Conservation (phyloP, 2,113 vertebrate species). For the Podarcis muralis region DNA sequence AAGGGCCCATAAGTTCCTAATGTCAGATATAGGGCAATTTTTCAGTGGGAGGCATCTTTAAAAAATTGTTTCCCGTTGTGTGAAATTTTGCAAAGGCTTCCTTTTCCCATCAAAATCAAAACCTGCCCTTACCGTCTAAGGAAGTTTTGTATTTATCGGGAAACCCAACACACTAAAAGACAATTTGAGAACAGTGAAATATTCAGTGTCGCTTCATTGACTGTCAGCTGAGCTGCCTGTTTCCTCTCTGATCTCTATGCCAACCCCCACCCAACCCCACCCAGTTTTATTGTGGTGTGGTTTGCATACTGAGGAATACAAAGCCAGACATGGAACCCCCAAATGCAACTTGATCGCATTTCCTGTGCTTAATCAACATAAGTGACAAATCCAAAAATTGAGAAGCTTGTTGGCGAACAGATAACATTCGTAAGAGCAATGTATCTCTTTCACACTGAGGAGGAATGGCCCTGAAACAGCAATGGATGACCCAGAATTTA, state of each 20-base stretch:
- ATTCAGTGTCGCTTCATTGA: neutral
- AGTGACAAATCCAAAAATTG: conserved; percentile 36
- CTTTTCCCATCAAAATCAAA: neutral
- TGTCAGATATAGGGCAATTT: too few species aligned
- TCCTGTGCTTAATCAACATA: conserved; percentile 31
- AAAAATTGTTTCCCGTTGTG: neutral
- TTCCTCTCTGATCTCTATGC: conserved; percentile 12
- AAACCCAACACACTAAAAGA: neutral
- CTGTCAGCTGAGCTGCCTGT: conserved; percentile 19
- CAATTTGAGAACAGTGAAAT: conserved; percentile 12
- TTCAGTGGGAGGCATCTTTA: too few species aligned
- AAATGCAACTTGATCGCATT: conserved; percentile 32
- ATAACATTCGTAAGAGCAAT: conserved; percentile 33
- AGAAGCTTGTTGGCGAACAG: conserved; percentile 24
- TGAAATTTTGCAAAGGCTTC: neutral
- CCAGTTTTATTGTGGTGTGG: neutral
- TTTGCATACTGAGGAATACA: neutral
- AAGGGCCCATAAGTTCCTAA: neutral
- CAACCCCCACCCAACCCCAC: neutral
- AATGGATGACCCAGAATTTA: too few species aligned
- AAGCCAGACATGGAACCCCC: conserved; percentile 39
- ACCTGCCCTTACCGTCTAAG: neutral
- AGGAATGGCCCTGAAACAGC: conserved; percentile 46
- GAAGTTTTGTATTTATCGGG: neutral
- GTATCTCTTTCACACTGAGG: conserved; percentile 38